These are phyloP conservation scores for Erpetoichthys calabaricus DNA, from an alignment of 2,797 vertebrate genomes.

Conservation along the genomic window DNA sequence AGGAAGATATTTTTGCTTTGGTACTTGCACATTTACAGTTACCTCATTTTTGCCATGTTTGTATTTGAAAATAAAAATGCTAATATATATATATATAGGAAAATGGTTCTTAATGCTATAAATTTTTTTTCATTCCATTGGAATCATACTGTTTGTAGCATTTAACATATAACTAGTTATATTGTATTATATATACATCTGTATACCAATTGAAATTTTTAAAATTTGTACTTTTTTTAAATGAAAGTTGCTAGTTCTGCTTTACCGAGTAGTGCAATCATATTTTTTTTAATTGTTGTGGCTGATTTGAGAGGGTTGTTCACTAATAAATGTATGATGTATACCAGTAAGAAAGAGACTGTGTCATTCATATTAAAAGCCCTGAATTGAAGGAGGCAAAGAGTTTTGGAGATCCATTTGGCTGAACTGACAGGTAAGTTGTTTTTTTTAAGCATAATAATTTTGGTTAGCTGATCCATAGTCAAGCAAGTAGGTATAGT, in stretches of 20 bases:
- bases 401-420: too few relatives aligned
- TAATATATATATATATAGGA: slow-evolving; percentile 99
- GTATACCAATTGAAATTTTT: slow-evolving; percentile 99
- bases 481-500: too few relatives aligned
- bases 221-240: slow-evolving; percentile 99
- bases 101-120: slow-evolving; percentile 98
- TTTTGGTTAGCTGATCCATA: too few relatives aligned
- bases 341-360: slow-evolving; percentile 56
- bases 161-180: slow-evolving; percentile 97
- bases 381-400: too few relatives aligned
- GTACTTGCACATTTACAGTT: slow-evolving; percentile 99
- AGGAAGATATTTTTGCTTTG: slow-evolving; percentile 90
- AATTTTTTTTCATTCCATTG: slow-evolving; percentile 96
- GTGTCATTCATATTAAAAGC: slow-evolving; percentile 4
- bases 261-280: slow-evolving; percentile 99
- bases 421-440: too few relatives aligned
- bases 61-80: slow-evolving; percentile 89
- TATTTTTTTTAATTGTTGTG: slow-evolving; percentile 99
- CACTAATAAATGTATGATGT: slow-evolving; percentile 99
- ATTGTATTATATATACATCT: slow-evolving; percentile 99
- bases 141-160: slow-evolving; percentile 99
- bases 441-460: too few relatives aligned
- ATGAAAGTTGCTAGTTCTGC: slow-evolving; percentile 99
- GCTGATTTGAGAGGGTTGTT: slow-evolving; percentile 99
- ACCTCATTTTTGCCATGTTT: slow-evolving; percentile 99